Conservation (phyloP, 2,888 invertebrate species). For the Parnassius glacialis region DNA sequence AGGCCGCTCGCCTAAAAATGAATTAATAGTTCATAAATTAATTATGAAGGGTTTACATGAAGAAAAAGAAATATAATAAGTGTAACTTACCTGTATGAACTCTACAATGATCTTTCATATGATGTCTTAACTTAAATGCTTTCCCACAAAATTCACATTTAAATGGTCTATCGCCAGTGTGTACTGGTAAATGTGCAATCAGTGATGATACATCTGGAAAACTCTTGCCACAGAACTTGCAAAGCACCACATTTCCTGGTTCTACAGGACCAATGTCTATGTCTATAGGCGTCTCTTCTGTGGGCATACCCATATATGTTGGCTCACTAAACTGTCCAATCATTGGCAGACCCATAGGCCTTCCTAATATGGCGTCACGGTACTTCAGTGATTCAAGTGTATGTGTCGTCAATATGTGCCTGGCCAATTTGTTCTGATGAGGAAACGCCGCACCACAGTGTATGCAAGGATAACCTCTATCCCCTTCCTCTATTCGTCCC, state of each 20-base stretch:
- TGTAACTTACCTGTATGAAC: conserved; percentile 89
- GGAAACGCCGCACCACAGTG: conserved; percentile 94
- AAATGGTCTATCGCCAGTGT: conserved; percentile 94
- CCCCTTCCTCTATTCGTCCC: conserved; percentile 75
- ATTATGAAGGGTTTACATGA: background rate
- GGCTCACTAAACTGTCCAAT: conserved; percentile 74
- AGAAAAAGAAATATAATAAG: background rate
- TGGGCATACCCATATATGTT: conserved; percentile 70
- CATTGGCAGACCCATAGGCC: conserved; percentile 63
- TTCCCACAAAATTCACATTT: conserved; percentile 97
- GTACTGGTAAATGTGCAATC: conserved; percentile 92
- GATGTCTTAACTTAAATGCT: conserved; percentile 94
- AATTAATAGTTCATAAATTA: conserved; percentile 8
- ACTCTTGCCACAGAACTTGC: conserved; percentile 96
- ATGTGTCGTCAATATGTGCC: conserved; percentile 94
- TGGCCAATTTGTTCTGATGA: conserved; percentile 94
- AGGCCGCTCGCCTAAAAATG: conserved; percentile 87
- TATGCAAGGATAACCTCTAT: conserved; percentile 88
- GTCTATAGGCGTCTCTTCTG: conserved; percentile 83
- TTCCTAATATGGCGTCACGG: conserved; percentile 83
- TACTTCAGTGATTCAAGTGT: conserved; percentile 93
- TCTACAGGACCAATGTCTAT: conserved; percentile 81
- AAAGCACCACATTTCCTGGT: conserved; percentile 89
- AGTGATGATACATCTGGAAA: conserved; percentile 94
- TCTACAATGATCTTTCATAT: conserved; percentile 97